Percentiles rank a stretch among this genome's conserved stretches.
Conservation (phyloP, 2,113 vertebrate genomes). For the Lipophrys pholis region DNA sequence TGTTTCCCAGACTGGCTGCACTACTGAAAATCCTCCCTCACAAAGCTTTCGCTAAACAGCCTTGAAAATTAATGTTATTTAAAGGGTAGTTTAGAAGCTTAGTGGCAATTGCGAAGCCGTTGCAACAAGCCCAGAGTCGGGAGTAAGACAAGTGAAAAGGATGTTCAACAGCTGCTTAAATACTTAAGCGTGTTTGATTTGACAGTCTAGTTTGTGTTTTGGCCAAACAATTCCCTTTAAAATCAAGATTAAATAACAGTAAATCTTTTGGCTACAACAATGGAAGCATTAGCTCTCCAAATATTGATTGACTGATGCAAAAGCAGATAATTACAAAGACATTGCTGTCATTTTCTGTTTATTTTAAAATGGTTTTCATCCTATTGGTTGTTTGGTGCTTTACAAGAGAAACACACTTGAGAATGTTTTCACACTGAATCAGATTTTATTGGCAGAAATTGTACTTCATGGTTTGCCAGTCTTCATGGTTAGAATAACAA, state of each 20-base stretch:
- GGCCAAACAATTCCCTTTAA: no score
- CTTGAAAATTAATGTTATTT: neutral
- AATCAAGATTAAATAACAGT: no score
- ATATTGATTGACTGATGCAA: neutral
- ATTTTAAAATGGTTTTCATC: no score
- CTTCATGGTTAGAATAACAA: neutral
- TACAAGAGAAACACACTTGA: neutral
- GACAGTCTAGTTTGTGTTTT: no score
- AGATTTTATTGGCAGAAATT: neutral
- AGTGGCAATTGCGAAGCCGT: neutral
- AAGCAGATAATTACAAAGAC: neutral
- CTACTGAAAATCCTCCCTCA: neutral
- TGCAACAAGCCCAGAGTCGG: neutral
- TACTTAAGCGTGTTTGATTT: no score
- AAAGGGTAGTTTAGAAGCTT: neutral
- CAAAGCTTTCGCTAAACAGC: neutral
- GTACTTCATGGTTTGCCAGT: neutral
- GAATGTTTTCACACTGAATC: neutral
- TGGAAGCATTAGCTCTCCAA: neutral
- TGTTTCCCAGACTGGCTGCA: neutral
- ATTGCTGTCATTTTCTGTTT: neutral
- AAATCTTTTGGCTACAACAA: neutral
- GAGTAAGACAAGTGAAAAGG: neutral
- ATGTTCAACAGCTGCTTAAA: neutral
- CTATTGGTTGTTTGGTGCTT: neutral